phyloP scores from a whole-genome alignment of 2,888 invertebrate genomes.

The Tipula lateralis region DNA sequence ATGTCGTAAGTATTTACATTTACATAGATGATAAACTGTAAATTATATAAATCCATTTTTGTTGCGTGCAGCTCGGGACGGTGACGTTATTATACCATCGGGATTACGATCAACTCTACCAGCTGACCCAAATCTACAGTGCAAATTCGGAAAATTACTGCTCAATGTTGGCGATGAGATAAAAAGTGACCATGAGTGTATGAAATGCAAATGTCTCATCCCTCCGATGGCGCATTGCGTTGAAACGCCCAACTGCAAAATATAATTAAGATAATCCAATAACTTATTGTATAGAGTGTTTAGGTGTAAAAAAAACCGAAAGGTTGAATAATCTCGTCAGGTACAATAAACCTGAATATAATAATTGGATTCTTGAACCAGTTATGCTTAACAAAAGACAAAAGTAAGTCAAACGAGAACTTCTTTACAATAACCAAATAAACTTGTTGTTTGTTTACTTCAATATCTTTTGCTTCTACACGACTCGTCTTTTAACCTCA shows the following conservation, averaged over 20 bases:
- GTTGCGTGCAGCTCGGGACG: neutral
- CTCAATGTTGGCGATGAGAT: constrained; percentile 51
- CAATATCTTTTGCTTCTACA: no score
- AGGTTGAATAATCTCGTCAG: no score
- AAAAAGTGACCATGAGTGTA: constrained; percentile 47
- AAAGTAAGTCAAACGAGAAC: no score
- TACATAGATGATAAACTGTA: neutral
- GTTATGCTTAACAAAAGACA: no score
- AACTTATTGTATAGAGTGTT: no score
- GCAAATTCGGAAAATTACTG: constrained; percentile 50
- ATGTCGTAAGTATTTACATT: constrained; percentile 34
- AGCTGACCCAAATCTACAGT: constrained; percentile 39
- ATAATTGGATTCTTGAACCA: no score
- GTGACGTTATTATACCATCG: neutral
- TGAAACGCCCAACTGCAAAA: neutral
- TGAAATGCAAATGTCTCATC: constrained; percentile 49
- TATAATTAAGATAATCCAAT: neutral
- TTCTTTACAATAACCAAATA: no score
- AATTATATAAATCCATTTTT: neutral
- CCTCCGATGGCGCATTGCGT: constrained; percentile 52
- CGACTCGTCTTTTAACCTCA: no score
- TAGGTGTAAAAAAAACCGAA: no score
- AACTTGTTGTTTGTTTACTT: no score
- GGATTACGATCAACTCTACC: neutral
- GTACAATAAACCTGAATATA: no score